Conservation (phyloP, 1,140 invertebrate species). For the Homalodisca vitripennis region DNA sequence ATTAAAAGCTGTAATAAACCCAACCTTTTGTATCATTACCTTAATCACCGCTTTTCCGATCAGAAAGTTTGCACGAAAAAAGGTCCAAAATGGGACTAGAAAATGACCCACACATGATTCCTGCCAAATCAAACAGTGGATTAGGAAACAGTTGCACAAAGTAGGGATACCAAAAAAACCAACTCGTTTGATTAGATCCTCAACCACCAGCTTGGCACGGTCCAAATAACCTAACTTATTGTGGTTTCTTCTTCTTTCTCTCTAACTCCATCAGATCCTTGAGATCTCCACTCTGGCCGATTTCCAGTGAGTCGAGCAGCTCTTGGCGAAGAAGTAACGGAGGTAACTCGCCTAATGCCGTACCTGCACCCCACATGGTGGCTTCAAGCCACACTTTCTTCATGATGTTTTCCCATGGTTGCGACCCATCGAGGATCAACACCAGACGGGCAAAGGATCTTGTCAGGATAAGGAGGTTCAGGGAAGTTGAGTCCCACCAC, state of each 20-base stretch:
- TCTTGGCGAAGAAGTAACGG: slow-evolving; percentile 97
- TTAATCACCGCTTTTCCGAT: slow-evolving; percentile 99
- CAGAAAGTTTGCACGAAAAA: slow-evolving; percentile 98
- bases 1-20: slow-evolving; percentile 97
- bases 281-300: slow-evolving; percentile 72
- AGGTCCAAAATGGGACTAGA: slow-evolving; percentile 99
- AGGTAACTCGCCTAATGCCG: slow-evolving; percentile 94
- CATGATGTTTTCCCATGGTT: slow-evolving; percentile 86
- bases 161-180: slow-evolving; percentile 97
- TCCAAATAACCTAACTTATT: slow-evolving; percentile 60
- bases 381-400: slow-evolving; percentile 92
- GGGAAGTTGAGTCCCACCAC: slow-evolving; percentile 93
- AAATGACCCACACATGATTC: slow-evolving; percentile 99
- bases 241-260: slow-evolving; percentile 56
- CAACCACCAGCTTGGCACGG: slow-evolving; percentile 81
- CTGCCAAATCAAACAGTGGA: slow-evolving; percentile 97
- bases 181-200: slow-evolving; percentile 90
- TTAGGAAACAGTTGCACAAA: slow-evolving; percentile 99
- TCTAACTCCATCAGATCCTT: slow-evolving; percentile 74
- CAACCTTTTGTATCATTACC: slow-evolving; percentile 98
- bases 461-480: slow-evolving; percentile 84
- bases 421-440: slow-evolving; percentile 59
- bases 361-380: slow-evolving; percentile 97
- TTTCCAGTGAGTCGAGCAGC: slow-evolving; percentile 77
- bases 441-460: slow-evolving; percentile 76